Evolutionary conservation across 2,113 vertebrate species (phyloP).

Genomic region (Lipophrys pholis): DNA sequence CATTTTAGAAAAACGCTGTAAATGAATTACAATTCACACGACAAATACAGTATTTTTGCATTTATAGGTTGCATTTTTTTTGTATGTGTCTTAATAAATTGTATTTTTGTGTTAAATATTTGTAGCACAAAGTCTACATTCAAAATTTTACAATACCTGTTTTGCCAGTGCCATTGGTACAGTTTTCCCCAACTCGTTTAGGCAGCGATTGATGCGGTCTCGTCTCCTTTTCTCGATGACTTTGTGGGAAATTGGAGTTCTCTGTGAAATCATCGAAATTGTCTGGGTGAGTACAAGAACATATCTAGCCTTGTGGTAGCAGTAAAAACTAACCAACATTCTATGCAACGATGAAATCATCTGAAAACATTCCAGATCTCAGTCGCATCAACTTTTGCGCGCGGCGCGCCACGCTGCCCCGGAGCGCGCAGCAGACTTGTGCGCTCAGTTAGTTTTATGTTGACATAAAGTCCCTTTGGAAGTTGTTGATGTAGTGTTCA

Average conservation of each 20-base stretch:
- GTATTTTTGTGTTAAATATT: background rate
- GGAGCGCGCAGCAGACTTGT: conserved; percentile 40
- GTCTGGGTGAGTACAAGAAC: conserved; percentile 1
- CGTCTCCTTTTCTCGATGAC: conserved; percentile 96
- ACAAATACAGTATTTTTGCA: background rate
- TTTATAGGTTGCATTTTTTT: background rate
- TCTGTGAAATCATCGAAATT: conserved; percentile 77
- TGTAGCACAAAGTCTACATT: background rate
- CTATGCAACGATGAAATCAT: background rate
- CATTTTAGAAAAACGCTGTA: background rate
- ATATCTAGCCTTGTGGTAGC: too few relatives aligned
- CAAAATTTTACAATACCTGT: conserved; percentile 85
- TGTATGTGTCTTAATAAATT: background rate
- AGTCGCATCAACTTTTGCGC: conserved; percentile 31
- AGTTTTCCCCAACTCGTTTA: conserved; percentile 95
- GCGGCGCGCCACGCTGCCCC: conserved; percentile 33
- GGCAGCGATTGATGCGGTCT: conserved; percentile 95
- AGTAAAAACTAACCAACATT: background rate
- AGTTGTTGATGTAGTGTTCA: background rate
- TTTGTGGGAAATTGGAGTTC: conserved; percentile 96
- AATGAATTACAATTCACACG: background rate
- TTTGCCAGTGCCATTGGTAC: conserved; percentile 98
- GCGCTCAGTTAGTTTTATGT: conserved; percentile 5
- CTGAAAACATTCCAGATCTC: background rate
- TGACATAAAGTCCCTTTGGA: background rate